Evolutionary conservation across 2,113 vertebrate genomes (phyloP), one percentile per base, ranked within the genome.

Genomic region (Helogale parvula): DNA sequence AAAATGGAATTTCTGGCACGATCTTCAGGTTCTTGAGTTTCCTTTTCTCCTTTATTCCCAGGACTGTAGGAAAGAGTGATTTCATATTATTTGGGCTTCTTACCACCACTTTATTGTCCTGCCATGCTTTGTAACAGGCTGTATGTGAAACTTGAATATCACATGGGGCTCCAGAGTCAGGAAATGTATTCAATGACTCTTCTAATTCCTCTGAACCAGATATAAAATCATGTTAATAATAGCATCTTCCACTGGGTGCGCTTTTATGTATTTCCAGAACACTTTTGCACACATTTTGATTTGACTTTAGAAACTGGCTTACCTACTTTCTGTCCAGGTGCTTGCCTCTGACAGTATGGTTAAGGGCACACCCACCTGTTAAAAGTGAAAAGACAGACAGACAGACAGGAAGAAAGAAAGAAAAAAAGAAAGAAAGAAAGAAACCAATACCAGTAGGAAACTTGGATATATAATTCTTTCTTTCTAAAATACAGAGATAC

Each of bases 1-100:
- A 77, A 96, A 97, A 86, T 97, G 97, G 97, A 98, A 98, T 98
- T 97, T 96, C 95, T 98, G 98, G 97, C 97, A 97, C 19, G 4
- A 41, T 86, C 65, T 82, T 76, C 66, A 92, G 72, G 88, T 95
- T 96, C 90, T 97, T 94, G 93, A 71, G 47, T 96, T 97, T 96
- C 84, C 50, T 96, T 93, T 87, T 96, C 88, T 90, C 76, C 94
- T 88, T 74, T 77, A 79, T 95, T 96, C 97, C 90, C 90, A 96
- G 88, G 71, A 60, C 76, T 96, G 71, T 35, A 94, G 81, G 31
- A 79, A 92, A 97, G 94, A 96, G 38, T 90, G 65, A 95, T 97
- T 98, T 88, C 82, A 57, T 88, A 50, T 86, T 54, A 94, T 90
- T 90, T 76, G 63, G 31, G 81, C 38, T 94, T 95, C 88, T 96